Evolutionary conservation across 2,888 invertebrate species (phyloP).

Genomic region (Myopa testacea): DNA sequence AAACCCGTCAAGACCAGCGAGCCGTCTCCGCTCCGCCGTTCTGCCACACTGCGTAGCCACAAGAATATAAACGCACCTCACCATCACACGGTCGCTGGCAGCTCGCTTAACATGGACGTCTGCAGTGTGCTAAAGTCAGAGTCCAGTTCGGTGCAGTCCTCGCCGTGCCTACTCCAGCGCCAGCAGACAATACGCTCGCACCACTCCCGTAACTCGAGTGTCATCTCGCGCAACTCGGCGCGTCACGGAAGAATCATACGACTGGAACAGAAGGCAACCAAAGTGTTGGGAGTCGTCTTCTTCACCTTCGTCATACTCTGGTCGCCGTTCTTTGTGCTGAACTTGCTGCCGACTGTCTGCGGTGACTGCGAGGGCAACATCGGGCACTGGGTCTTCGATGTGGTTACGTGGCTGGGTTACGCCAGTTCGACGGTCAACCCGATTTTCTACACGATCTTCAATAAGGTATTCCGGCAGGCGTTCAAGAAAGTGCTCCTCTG

Average conservation of each 20-base stretch:
- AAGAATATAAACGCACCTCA: conserved; percentile 62
- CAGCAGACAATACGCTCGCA: conserved; percentile 76
- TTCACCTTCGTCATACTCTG: conserved; percentile 94
- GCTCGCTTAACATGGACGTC: conserved; percentile 33
- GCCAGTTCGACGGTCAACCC: conserved; percentile 96
- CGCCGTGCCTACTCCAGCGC: conserved; percentile 71
- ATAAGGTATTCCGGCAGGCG: conserved; percentile 91
- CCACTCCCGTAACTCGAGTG: conserved; percentile 84
- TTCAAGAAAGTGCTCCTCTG: conserved; percentile 88
- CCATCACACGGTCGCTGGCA: conserved; percentile 24
- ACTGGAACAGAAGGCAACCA: conserved; percentile 95
- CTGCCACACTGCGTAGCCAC: conserved; percentile 74
- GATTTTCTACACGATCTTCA: conserved; percentile 95
- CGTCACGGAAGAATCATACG: conserved; percentile 86
- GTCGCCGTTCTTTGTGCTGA: conserved; percentile 95
- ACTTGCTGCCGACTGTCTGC: conserved; percentile 87
- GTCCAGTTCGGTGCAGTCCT: conserved; percentile 70
- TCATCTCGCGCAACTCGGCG: conserved; percentile 83
- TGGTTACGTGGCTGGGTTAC: conserved; percentile 93
- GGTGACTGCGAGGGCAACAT: conserved; percentile 81
- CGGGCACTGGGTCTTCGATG: conserved; percentile 83
- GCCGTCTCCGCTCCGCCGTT: conserved; percentile 70
- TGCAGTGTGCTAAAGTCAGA: conserved; percentile 56
- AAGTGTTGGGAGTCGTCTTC: conserved; percentile 93
- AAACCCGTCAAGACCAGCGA: conserved; percentile 68